Conservation (phyloP, 2,888 invertebrate genomes). For the Tiliacea citrago region DNA sequence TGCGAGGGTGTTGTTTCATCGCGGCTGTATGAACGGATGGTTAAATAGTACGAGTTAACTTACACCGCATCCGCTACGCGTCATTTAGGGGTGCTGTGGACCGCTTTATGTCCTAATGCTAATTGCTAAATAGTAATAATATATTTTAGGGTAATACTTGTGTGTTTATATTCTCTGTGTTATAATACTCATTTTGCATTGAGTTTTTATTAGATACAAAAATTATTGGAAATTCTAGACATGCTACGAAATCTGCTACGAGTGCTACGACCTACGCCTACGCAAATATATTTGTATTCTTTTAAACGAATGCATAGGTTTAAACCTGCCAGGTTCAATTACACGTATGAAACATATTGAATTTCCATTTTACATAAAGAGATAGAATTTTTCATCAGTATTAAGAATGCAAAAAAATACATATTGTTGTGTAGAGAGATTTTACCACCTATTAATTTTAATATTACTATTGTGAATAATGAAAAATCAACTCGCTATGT, state of each 20-base stretch:
- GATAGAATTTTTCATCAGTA: not conserved
- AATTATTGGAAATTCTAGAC: not conserved
- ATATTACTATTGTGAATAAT: not conserved
- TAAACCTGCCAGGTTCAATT: not conserved
- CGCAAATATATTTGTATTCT: not conserved
- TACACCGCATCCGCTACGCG: slow-evolving; percentile 89
- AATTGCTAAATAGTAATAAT: slow-evolving; percentile 58
- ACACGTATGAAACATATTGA: not conserved
- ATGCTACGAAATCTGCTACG: slow-evolving; percentile 34
- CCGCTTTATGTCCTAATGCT: slow-evolving; percentile 73
- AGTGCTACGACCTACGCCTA: slow-evolving; percentile 19
- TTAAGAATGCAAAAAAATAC: not conserved
- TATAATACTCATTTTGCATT: not conserved
- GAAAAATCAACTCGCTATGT: too few species aligned
- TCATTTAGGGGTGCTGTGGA: slow-evolving; percentile 86
- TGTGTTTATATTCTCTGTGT: not conserved
- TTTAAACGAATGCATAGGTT: not conserved
- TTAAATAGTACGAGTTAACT: slow-evolving; percentile 90
- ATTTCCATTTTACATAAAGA: not conserved
- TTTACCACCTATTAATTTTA: not conserved
- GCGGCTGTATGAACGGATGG: slow-evolving; percentile 88
- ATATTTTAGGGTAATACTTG: slow-evolving; percentile 29
- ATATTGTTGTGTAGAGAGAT: not conserved
- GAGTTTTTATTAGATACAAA: not conserved
- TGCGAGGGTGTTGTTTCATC: slow-evolving; percentile 85